Evolutionary conservation across 2,113 vertebrate species (phyloP), one percentile per base, ranked within the genome.

Genomic region (Hiodon alosoides): DNA sequence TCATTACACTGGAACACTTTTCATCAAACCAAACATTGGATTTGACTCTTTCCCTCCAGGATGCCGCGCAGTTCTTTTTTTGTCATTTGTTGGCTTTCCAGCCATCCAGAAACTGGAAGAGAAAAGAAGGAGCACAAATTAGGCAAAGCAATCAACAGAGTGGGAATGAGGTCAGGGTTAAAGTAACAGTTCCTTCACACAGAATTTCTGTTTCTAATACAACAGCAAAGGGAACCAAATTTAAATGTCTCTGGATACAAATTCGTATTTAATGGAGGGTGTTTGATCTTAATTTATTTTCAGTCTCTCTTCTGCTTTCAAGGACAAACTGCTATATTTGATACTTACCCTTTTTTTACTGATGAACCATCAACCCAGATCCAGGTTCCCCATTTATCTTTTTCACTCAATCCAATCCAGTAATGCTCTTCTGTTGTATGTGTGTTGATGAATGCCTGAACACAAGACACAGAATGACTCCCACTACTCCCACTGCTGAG

Each of bases 351-450:
- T 4, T 0, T 8, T 9, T 57, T 9, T n/a, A 76, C 48, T 10
- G 9, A 4, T 7, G 47, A 62, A 51, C 50, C 67, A 50, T 76
- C 74, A 46, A 69, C 67, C 74, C 74, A 76, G 4, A 50, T 57
- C 74, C 74, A 76, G 7, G 57, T 46, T 50, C 50, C 16, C 10
- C 54, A 4, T n/a, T 16, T 3, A 3, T 7, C n/a, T 50, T 16
- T 52, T 16, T 47, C n/a, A 70, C 48, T 54, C 67, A 76, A 58
- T 50, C 74, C 74, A n/a, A 76, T 76, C 74, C 74, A 70, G 74
- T n/a, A 64, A 61, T n/a, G 4, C 3, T 0, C 31, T 31, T 31
- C 2, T 31, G 31, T 48, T 51, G 2, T 9, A 0, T 16, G 13
- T 10, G 5, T 70, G 10, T 10, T 52, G 11, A 61, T 17, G 6